These are phyloP conservation scores for Tamias sibiricus DNA, from an alignment of 2,113 vertebrate species.

Conservation along the genomic window DNA sequence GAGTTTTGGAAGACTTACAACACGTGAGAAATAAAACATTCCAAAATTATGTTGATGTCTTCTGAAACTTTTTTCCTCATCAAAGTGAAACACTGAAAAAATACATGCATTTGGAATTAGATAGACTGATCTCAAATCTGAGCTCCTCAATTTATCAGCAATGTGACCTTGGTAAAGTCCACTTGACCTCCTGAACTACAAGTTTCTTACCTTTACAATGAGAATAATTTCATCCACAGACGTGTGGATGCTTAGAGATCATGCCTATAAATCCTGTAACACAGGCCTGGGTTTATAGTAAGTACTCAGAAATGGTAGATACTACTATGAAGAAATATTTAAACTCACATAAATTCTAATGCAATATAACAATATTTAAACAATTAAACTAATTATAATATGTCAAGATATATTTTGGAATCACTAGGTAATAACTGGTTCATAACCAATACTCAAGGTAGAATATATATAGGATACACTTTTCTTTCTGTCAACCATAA, in stretches of 20 bases:
- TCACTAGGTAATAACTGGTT: constrained; percentile 49
- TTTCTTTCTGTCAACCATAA: neutral
- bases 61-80: neutral
- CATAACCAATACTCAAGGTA: neutral
- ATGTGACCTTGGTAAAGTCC: constrained; percentile 16
- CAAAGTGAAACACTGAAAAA: neutral
- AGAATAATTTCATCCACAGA: constrained; percentile 31
- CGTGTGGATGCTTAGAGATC: neutral
- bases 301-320: neutral
- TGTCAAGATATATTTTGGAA: constrained; percentile 48
- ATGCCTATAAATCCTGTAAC: neutral
- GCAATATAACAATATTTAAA: neutral
- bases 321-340: constrained; percentile 26
- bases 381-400: constrained; percentile 51
- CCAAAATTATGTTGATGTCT: neutral
- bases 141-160: neutral
- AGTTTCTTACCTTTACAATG: constrained; percentile 39
- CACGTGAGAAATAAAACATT: neutral
- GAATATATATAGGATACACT: neutral
- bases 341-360: constrained; percentile 37
- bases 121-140: neutral
- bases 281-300: neutral
- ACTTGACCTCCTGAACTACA: neutral
- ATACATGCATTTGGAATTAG: neutral
- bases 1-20: neutral